phyloP scores from a whole-genome alignment of 1,140 invertebrate genomes.

The Paralvinella palmiformis region DNA sequence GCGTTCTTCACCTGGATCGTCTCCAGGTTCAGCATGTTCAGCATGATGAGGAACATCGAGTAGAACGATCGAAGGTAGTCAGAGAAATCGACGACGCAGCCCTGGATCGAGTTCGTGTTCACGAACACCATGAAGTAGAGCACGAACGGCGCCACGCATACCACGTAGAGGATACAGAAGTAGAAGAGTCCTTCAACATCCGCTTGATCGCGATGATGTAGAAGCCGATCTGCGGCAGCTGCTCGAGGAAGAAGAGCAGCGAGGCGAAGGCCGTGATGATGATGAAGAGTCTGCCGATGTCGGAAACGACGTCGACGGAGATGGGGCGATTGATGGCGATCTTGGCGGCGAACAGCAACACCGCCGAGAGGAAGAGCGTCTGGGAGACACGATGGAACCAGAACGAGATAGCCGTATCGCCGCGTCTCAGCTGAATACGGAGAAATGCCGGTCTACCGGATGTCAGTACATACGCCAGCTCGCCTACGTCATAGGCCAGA shows the following conservation, averaged over 20 bases:
- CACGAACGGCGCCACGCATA: background rate
- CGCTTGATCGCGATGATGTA: background rate
- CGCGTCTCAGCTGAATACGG: background rate
- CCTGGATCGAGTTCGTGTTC: background rate
- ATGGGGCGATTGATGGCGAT: background rate
- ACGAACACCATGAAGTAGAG: background rate
- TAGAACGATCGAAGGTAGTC: background rate
- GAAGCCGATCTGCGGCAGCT: conserved; percentile 1
- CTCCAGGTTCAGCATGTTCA: conserved; percentile 4
- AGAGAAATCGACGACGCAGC: conserved; percentile 1
- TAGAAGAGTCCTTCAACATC: conserved; percentile 1
- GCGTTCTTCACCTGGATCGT: background rate
- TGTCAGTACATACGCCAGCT: background rate
- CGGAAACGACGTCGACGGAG: background rate
- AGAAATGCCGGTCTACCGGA: background rate
- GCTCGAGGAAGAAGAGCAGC: conserved; percentile 1
- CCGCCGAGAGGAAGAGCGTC: background rate
- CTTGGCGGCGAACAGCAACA: background rate
- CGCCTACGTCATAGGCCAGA: background rate
- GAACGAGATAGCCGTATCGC: background rate
- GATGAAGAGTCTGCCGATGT: background rate
- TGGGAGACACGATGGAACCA: background rate
- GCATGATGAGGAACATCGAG: conserved; percentile 2
- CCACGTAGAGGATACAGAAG: background rate
- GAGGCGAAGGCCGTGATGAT: background rate